These are phyloP conservation scores for Molothrus aeneus DNA, from an alignment of 2,797 vertebrate species.

Conservation along the genomic window DNA sequence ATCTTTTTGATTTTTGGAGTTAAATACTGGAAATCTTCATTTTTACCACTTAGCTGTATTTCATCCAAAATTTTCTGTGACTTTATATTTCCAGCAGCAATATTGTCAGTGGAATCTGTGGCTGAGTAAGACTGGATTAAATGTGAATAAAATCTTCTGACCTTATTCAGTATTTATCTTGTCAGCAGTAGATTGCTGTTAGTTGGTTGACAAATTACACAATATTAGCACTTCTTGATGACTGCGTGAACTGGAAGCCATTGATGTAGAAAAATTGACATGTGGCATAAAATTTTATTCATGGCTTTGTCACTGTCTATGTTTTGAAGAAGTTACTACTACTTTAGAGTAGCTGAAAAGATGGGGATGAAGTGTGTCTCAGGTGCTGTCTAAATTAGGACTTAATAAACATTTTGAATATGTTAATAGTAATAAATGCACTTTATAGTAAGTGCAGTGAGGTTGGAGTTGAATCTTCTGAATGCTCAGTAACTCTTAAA, in stretches of 20 bases:
- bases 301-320: not conserved
- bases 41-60: not conserved
- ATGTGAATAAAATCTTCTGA: not conserved
- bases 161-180: not conserved
- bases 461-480: not conserved
- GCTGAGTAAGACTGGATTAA: not conserved
- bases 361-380: not conserved
- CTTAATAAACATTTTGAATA: not conserved
- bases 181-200: not conserved
- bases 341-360: not conserved
- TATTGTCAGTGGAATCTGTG: conserved; percentile 18
- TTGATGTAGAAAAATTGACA: not conserved
- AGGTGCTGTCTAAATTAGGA: not conserved
- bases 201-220: not conserved
- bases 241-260: not conserved
- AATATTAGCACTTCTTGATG: not conserved
- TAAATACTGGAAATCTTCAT: not conserved
- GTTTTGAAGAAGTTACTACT: not conserved
- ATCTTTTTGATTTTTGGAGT: not conserved
- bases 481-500: not conserved
- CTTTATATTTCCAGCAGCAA: not conserved
- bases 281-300: not conserved
- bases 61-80: not conserved
- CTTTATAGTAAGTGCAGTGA: not conserved
- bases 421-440: not conserved